These are phyloP conservation scores for Oxytorus armatus DNA, from an alignment of 2,888 invertebrate species.

Conservation along the genomic window DNA sequence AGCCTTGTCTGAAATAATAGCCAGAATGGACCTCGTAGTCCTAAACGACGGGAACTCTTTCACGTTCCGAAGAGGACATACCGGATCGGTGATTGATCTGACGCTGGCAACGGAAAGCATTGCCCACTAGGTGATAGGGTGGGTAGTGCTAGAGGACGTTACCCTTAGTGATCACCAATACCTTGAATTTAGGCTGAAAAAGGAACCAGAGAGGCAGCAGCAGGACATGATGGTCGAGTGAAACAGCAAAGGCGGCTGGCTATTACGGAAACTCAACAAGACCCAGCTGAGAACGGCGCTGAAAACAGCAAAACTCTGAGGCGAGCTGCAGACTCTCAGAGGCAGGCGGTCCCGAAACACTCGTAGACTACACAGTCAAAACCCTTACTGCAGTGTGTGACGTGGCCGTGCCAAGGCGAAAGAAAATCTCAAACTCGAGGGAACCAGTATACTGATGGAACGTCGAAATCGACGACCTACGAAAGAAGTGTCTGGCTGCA, in stretches of 20 bases:
- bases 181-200: background rate
- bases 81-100: constrained; percentile 10
- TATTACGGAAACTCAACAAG: background rate
- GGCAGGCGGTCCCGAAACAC: background rate
- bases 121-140: background rate
- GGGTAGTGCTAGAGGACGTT: constrained; percentile 37
- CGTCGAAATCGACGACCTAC: background rate
- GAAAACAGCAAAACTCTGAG: constrained; percentile 23
- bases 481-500: background rate
- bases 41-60: constrained; percentile 30
- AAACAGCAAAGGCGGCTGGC: background rate
- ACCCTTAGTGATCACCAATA: constrained; percentile 51
- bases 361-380: constrained; percentile 1
- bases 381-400: constrained; percentile 12
- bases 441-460: constrained; percentile 36
- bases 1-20: constrained; percentile 40
- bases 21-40: constrained; percentile 28
- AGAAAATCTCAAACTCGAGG: background rate
- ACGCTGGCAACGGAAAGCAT: constrained; percentile 4
- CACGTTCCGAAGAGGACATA: constrained; percentile 30
- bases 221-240: background rate
- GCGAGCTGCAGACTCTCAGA: too few relatives aligned
- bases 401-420: constrained; percentile 31
- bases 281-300: background rate
- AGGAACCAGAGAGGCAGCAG: too few relatives aligned